Conservation (phyloP, 2,888 invertebrate species). For the Pseudanteris insignis region DNA sequence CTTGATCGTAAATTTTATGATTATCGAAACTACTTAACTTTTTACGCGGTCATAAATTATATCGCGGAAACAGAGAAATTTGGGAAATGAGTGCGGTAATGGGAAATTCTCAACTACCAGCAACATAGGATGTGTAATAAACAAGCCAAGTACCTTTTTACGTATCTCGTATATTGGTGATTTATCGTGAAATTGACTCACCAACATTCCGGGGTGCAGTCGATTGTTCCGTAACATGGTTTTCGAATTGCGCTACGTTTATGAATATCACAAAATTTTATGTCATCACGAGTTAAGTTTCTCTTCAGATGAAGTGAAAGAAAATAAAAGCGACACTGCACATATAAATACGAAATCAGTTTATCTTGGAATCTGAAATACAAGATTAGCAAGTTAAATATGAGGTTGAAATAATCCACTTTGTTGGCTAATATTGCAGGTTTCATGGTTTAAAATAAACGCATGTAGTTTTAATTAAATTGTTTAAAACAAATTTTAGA, state of each 20-base stretch:
- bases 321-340: neutral
- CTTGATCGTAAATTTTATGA: constrained; percentile 33
- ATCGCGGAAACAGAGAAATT: constrained; percentile 37
- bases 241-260: constrained; percentile 34
- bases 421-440: no score
- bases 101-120: constrained; percentile 34
- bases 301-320: constrained; percentile 2
- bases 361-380: no score
- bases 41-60: constrained; percentile 41
- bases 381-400: no score
- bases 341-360: neutral
- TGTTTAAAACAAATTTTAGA: no score
- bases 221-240: constrained; percentile 38
- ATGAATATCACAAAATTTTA: constrained; percentile 42
- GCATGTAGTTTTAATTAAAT: no score
- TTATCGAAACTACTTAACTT: constrained; percentile 40
- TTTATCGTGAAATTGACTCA: constrained; percentile 42
- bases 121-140: constrained; percentile 36
- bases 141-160: constrained; percentile 43
- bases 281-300: constrained; percentile 26
- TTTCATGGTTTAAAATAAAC: no score
- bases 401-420: no score
- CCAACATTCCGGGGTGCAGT: constrained; percentile 31
- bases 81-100: constrained; percentile 39
- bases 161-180: constrained; percentile 42